These are phyloP conservation scores for Ptychodera flava DNA, from an alignment of 35 echinoderm and acorn worm genomes.

Conservation along the genomic window DNA sequence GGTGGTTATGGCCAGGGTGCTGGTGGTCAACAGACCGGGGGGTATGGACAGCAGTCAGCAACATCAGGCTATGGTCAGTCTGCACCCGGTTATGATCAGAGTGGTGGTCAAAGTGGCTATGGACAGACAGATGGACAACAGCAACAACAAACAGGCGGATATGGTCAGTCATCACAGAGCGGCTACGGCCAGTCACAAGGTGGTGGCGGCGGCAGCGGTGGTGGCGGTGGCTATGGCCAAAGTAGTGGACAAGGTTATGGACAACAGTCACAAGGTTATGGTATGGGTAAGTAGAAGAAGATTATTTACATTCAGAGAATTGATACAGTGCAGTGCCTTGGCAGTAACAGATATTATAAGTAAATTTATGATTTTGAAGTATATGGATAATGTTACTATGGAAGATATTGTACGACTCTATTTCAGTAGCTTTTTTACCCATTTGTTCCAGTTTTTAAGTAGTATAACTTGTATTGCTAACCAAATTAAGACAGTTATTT, in stretches of 20 bases:
- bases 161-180: not conserved
- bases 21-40: not conserved
- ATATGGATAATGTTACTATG: too few species aligned
- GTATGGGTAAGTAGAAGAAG: not conserved
- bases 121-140: too few species aligned
- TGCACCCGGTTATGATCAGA: not conserved
- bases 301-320: too few species aligned
- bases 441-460: too few species aligned
- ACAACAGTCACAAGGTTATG: not conserved
- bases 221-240: not conserved
- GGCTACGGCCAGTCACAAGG: not conserved
- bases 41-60: not conserved
- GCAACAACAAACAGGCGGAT: not conserved
- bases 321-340: too few species aligned
- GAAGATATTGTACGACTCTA: too few species aligned
- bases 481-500: too few species aligned
- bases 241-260: not conserved
- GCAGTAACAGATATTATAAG: too few species aligned
- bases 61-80: not conserved
- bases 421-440: too few species aligned
- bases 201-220: not conserved
- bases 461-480: too few species aligned
- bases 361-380: too few species aligned
- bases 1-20: not conserved
- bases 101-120: not conserved